Evolutionary conservation across 2,888 invertebrate genomes (phyloP).

Genomic region (Caenorhabditis virilis): DNA sequence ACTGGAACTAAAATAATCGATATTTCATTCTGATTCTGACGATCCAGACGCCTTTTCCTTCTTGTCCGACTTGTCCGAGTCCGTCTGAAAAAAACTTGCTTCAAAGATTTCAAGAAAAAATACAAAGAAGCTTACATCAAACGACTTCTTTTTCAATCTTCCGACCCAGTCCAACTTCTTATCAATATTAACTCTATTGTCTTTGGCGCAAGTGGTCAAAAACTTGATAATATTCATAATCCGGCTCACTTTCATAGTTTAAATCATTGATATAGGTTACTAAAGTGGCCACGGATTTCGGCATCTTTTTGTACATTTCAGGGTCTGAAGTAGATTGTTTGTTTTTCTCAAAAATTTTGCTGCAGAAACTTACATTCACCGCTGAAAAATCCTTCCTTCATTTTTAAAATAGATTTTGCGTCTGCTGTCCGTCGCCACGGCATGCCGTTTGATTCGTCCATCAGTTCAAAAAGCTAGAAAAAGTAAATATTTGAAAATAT

Average conservation of each 20-base stretch:
- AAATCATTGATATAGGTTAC: conserved; percentile 22
- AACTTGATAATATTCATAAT: conserved; percentile 27
- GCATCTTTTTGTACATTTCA: conserved; percentile 13
- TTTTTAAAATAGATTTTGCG: conserved; percentile 7
- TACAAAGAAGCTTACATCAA: no score
- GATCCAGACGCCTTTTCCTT: no score
- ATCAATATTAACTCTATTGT: conserved; percentile 17
- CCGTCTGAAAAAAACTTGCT: no score
- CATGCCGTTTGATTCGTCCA: conserved; percentile 36
- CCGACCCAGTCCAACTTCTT: conserved; percentile 38
- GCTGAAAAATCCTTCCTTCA: conserved; percentile 12
- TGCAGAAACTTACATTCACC: neutral
- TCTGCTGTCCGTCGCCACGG: conserved; percentile 30
- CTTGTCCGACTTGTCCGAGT: no score
- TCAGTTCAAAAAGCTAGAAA: conserved; percentile 33
- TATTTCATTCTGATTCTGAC: no score
- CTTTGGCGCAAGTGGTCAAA: conserved; percentile 19
- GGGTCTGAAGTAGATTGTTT: neutral
- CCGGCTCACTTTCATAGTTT: conserved; percentile 21
- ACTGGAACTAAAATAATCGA: no score
- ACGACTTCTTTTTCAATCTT: conserved; percentile 34
- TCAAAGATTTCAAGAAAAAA: no score
- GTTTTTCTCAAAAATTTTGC: no score
- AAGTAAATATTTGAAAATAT: neutral
- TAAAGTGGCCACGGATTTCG: conserved; percentile 6